A percentile compares a stretch with the other conserved stretches of the same genome.
These are phyloP conservation scores for Calephelis virginiensis DNA, from an alignment of 1,140 invertebrate species.

Conservation along the genomic window DNA sequence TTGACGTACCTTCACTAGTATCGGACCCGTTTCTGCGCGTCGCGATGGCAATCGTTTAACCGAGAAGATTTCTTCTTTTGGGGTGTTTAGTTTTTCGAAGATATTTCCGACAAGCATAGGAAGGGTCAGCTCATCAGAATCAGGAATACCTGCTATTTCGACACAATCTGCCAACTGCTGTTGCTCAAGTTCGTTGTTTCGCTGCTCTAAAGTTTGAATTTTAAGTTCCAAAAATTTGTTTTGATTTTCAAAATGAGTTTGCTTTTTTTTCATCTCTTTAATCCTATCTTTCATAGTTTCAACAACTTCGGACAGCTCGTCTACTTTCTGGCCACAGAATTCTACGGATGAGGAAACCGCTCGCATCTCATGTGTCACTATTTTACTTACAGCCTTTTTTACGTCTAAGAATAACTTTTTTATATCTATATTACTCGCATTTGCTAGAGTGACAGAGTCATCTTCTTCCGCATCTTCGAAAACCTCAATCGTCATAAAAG, in stretches of 20 bases:
- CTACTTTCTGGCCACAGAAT: conserved; percentile 26
- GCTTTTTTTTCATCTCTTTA: conserved; percentile 25
- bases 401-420: conserved; percentile 27
- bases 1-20: background rate
- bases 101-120: conserved; percentile 15
- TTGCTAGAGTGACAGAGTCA: background rate
- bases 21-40: background rate
- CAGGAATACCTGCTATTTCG: conserved; percentile 28
- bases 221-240: conserved; percentile 24
- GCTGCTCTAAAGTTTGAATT: conserved; percentile 26
- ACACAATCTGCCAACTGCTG: conserved; percentile 18
- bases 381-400: conserved; percentile 24
- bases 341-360: conserved; percentile 18
- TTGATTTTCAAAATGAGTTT: conserved; percentile 22
- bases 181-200: conserved; percentile 25
- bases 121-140: conserved; percentile 11
- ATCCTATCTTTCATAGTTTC: conserved; percentile 17
- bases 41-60: conserved; percentile 11
- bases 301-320: conserved; percentile 21
- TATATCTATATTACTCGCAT: conserved; percentile 4
- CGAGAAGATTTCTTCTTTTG: conserved; percentile 17
- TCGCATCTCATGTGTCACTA: conserved; percentile 21
- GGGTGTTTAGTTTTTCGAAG: conserved; percentile 17
- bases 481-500: background rate
- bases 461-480: conserved; percentile 10